Conservation (phyloP, 2,888 invertebrate genomes). For the Rosalia funebris region DNA sequence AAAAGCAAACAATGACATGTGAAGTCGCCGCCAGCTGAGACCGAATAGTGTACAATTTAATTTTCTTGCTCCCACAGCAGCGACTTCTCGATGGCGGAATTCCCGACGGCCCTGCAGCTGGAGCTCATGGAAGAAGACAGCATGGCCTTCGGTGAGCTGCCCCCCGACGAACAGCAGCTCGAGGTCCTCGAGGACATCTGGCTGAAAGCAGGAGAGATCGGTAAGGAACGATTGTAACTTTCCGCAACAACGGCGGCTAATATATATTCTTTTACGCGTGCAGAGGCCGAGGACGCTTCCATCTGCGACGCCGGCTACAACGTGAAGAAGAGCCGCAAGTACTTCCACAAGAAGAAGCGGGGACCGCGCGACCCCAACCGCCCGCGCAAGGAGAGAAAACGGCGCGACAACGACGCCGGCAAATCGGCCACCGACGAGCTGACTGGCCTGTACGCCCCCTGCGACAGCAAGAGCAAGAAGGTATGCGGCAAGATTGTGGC, state of each 20-base stretch:
- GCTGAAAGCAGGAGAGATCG: slow-evolving; percentile 83
- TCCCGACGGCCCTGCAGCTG: slow-evolving; percentile 61
- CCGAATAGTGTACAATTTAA: too few species aligned
- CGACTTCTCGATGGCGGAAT: slow-evolving; percentile 54
- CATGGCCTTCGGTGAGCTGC: slow-evolving; percentile 61
- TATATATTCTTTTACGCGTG: slow-evolving; percentile 3
- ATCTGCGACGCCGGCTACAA: slow-evolving; percentile 68
- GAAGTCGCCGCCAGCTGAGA: too few species aligned
- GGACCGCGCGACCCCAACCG: slow-evolving; percentile 18
- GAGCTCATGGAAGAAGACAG: slow-evolving; percentile 67
- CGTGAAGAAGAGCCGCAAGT: slow-evolving; percentile 63
- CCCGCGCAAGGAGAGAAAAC: slow-evolving; percentile 35
- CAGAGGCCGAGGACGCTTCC: slow-evolving; percentile 67
- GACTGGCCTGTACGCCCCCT: slow-evolving; percentile 50
- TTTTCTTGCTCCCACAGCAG: too few species aligned
- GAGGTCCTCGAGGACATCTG: slow-evolving; percentile 82
- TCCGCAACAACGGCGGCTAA: neutral
- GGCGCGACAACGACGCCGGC: slow-evolving; percentile 31
- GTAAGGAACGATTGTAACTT: slow-evolving; percentile 55
- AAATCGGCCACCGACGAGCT: slow-evolving; percentile 38
- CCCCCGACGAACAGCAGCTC: slow-evolving; percentile 77
- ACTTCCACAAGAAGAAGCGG: slow-evolving; percentile 51
- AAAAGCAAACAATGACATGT: too few species aligned
- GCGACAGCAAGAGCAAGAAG: slow-evolving; percentile 55
- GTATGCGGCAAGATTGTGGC: slow-evolving; percentile 59